Evolutionary conservation across 1,140 invertebrate genomes (phyloP), one percentile per base, ranked within the genome.

Genomic region (Bombus superbus): DNA sequence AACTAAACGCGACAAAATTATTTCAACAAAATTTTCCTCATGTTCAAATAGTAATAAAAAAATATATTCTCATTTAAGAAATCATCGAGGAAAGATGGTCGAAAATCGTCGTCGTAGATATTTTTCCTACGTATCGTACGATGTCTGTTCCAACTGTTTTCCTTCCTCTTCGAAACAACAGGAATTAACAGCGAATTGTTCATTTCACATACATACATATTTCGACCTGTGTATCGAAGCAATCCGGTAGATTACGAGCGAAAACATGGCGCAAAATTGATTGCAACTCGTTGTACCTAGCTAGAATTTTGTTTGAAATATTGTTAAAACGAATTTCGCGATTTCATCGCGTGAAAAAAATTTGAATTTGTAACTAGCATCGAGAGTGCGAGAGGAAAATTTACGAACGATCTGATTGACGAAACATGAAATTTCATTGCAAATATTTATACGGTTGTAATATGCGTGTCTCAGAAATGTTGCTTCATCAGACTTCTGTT

Each of bases 141-240:
- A 71, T 25, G 25, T 42, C 42, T 18, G 28, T 42, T 15, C 4
- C 38, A n/a, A 15, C 9, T 40, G 35, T 25, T 69, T 68, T 25
- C 3, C 35, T 69, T 10, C 10, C 35, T 72, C 28, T 53, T 35
- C 22, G 42, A 11, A 75, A 53, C 32, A 47, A 75, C 22, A 38
- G 53, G 76, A 42, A 66, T 78, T 66, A 62, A 66, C n/a, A 44
- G 76, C 11, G 11, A 78, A 32, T 78, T 22, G 57, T 42, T 15
- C n/a, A 42, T 62, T 78, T 77, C 11, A 64, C 47, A 4, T 15
- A 8, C 18, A 53, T 53, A 53, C 47, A 53, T 53, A 53, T 53
- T 53, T 53, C 47, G 47, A 53, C 47, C 18, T 53, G 47, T 53
- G 47, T 78, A 9, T 76, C 74, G 38, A 18, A 78, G 28, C 57